Evolutionary conservation across 2,888 invertebrate species (phyloP), one percentile per base, ranked within the genome.

Genomic region (Incurvaria masculella): DNA sequence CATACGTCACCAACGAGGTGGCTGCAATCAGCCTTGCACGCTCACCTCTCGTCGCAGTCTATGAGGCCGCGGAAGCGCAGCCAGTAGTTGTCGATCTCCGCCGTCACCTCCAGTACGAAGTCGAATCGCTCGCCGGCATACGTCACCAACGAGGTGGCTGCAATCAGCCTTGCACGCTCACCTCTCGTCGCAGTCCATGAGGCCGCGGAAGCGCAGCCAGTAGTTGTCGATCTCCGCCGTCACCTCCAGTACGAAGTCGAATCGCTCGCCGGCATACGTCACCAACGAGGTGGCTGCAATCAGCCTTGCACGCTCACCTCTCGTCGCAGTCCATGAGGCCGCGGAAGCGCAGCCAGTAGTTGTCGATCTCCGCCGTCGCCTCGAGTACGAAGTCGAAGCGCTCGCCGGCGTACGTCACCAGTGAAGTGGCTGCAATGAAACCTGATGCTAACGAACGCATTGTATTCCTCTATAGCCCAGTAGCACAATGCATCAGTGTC

Each of bases 261-360:
- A 91, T 50, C 91, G 73, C 65, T 91, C 91, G 0, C 91, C 91
- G 1, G 90, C 87, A 61, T 89, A 90, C 18, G 84, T 83, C 1
- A 90, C 86, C 45, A 88, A 61, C 0, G 85, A 81, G 33, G 81
- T 79, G 39, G 82, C 87, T 81, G 54, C 5, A 61, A 23, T 10
- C 5, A 23, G 23, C 4, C n/a, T n/a, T n/a, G 62, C 16, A 21
- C 42, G 61, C 61, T 56, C 47, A 72, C 73, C 85, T 68, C 61
- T 87, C 86, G 59, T 88, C 91, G 61, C 94, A 94, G 62, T 94
- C 94, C 86, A 94, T 89, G 4, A 94, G 73, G 0, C 95, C 95
- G 21, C 88, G 82, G 59, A 88, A 87, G 41, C 91, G 80, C 51
- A 95, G 87, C 84, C 91, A 91, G 61, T 92, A 92, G 60, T 86